Evolutionary conservation across 2,797 vertebrate genomes (phyloP), one percentile per base, ranked within the genome.

Genomic region (Anguilla megastoma): DNA sequence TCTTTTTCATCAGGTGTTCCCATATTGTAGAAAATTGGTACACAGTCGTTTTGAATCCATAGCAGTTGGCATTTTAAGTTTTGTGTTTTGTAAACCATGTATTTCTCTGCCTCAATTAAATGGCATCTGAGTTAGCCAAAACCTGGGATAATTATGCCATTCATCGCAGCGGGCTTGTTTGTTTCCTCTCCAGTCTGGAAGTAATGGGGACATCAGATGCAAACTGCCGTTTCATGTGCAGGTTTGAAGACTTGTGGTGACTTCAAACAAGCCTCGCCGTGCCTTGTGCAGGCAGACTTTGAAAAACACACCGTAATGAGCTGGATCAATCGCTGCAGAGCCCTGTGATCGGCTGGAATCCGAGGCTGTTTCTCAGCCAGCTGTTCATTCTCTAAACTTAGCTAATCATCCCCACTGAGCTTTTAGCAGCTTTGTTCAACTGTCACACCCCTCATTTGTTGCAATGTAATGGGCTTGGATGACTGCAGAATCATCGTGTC

Each of bases 151-250:
- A 88, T 85, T 71, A 58, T 52, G 48, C 50, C 36, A 83, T 88
- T 88, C 63, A 85, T 88, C 54, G 66, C 52, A 45, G 36, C 33
- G 52, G 52, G 87, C 83, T 85, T 76, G 87, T 79, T 88, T 85
- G 83, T 88, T 85, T 79, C 83, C 66, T 85, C 52, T 4, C 82
- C 87, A 58, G 87, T 74, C 60, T 48, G 56, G 58, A 45, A 84
- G 87, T 76, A 88, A 88, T 76, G 87, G 83, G 83, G 83, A 18
- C 83, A 58, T 85, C 83, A 79, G 87, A 85, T 9, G 52, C 9
- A 63, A 45, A 83, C 87, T 27, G 63, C 83, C 30, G 63, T 88
- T 88, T 88, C 87, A 85, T 88, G 66, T 85, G 87, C 21, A 76
- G 66, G 24, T 82, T 85, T 41, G 83, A 41, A 41, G 82, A 52